Conservation (phyloP, 35 echinoderm and acorn worm genomes). For the Hemicentrotus pulcherrimus region DNA sequence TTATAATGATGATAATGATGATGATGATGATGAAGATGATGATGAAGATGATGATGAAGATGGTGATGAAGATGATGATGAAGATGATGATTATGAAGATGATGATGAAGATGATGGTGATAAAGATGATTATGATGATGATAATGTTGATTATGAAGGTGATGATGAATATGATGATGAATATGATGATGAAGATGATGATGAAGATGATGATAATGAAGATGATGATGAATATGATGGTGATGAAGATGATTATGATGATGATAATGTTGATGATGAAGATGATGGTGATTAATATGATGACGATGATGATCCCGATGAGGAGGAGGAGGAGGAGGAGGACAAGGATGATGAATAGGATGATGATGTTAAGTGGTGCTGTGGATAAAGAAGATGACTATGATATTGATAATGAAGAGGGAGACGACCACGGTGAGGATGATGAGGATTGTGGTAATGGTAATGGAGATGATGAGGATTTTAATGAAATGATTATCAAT, state of each 20-base stretch:
- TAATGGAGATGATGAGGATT: no score
- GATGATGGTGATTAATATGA: no score
- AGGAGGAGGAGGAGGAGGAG: no score
- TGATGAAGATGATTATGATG: conserved; percentile 24
- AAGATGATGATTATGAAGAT: background rate
- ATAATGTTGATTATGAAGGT: background rate
- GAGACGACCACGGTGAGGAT: no score
- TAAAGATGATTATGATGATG: background rate
- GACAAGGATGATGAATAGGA: no score
- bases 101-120: background rate
- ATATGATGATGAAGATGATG: no score
- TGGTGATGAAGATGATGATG: no score
- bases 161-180: background rate
- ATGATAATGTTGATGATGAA: background rate
- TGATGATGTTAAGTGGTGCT: background rate
- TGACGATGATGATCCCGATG: no score
- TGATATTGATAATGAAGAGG: no score
- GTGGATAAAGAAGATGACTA: background rate
- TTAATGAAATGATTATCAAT: no score
- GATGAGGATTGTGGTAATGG: no score
- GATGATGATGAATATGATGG: background rate
- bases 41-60: background rate
- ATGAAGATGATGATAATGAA: background rate
- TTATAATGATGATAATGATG: conserved; percentile 16
- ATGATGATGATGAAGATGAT: conserved; percentile 12